Percentiles rank a stretch among this genome's conserved stretches.
phyloP scores from a whole-genome alignment of 2,113 vertebrate species.

The Garra rufa region DNA sequence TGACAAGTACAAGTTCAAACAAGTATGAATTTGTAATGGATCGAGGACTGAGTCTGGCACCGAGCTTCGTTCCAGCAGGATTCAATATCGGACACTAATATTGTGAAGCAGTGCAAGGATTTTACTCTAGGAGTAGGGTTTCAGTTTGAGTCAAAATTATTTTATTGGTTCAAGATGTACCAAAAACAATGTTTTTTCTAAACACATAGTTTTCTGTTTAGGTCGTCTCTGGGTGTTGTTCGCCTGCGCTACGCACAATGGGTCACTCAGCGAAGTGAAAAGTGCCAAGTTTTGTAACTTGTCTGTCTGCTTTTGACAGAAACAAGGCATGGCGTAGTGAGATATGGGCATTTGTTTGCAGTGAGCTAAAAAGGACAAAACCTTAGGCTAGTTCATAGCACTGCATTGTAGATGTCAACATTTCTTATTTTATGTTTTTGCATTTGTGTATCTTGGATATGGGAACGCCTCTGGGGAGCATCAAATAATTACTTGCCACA shows the following conservation, averaged over 20 bases:
- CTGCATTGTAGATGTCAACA: not conserved
- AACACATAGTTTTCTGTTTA: conserved; percentile 46
- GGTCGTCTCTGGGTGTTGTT: conserved; percentile 38
- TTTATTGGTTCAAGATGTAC: conserved; percentile 55
- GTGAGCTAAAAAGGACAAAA: not conserved
- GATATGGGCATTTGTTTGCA: not conserved
- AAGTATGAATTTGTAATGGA: not conserved
- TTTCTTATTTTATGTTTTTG: not conserved
- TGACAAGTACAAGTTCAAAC: conserved; percentile 44
- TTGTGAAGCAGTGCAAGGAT: not conserved
- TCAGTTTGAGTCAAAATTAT: conserved; percentile 11
- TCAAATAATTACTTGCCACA: conserved; percentile 9
- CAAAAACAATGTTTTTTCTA: not conserved
- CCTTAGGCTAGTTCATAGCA: not conserved
- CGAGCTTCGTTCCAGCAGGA: not conserved
- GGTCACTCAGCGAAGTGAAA: conserved; percentile 7
- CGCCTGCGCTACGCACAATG: not conserved
- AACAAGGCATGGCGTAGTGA: not conserved
- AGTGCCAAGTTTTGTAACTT: conserved; percentile 24
- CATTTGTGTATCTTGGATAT: not conserved
- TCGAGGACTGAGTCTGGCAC: conserved; percentile 1
- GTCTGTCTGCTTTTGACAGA: conserved; percentile 20
- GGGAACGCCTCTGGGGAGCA: not conserved
- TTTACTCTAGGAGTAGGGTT: conserved; percentile 17
- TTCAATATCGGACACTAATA: not conserved